Conservation (phyloP, 2,888 invertebrate species). For the Dryadula phaetusa region DNA sequence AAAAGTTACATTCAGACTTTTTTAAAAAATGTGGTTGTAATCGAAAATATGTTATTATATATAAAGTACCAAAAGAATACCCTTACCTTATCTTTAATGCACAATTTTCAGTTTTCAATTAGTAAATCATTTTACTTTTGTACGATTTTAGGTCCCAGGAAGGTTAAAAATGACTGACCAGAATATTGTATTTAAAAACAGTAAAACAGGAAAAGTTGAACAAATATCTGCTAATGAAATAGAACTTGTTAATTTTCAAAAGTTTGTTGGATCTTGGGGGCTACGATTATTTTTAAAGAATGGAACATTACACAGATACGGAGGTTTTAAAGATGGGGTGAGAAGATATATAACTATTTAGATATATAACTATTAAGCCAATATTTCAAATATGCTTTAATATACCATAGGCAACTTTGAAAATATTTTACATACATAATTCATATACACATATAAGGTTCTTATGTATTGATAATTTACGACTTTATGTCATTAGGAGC, state of each 20-base stretch:
- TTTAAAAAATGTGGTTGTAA: not conserved
- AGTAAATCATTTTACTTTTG: not conserved
- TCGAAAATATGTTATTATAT: too few species aligned
- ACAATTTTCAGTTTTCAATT: not conserved
- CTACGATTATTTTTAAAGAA: constrained; percentile 94
- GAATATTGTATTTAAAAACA: constrained; percentile 96
- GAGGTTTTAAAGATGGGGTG: constrained; percentile 96
- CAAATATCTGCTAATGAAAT: constrained; percentile 93
- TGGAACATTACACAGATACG: constrained; percentile 95
- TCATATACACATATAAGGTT: too few species aligned
- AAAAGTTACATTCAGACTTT: not conserved
- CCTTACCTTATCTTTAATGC: too few species aligned
- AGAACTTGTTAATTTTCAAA: constrained; percentile 95
- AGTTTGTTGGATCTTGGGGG: constrained; percentile 95
- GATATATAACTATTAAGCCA: not conserved
- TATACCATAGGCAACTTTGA: too few species aligned
- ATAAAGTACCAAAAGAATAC: too few species aligned
- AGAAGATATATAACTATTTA: too few species aligned
- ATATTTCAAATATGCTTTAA: too few species aligned
- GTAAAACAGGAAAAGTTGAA: constrained; percentile 98
- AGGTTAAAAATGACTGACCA: constrained; percentile 96
- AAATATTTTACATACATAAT: too few species aligned
- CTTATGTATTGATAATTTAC: not conserved
- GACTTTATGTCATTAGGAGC: constrained; percentile 86
- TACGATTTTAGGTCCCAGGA: constrained; percentile 90